Conservation (phyloP, 2,113 vertebrate species). For the Vulpes vulpes region DNA sequence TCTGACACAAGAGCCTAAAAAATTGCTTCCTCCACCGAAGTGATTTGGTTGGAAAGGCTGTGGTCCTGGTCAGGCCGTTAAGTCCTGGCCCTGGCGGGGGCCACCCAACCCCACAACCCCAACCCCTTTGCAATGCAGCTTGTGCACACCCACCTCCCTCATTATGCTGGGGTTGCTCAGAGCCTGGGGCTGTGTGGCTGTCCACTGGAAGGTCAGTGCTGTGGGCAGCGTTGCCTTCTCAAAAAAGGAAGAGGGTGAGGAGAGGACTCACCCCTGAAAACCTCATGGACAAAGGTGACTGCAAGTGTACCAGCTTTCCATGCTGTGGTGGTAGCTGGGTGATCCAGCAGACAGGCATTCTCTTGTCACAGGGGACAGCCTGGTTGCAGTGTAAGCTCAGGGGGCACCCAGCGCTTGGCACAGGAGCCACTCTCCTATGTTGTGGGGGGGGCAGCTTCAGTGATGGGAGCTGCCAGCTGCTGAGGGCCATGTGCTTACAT, state of each 20-base stretch:
- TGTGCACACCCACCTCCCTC: not conserved
- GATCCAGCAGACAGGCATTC: not conserved
- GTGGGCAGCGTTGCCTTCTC: not conserved
- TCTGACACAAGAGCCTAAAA: not conserved
- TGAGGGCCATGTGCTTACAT: not conserved
- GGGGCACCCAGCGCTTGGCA: not conserved
- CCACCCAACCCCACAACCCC: not conserved
- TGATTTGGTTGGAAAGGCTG: not conserved
- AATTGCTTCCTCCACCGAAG: not conserved
- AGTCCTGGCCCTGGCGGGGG: not conserved
- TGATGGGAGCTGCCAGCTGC: not conserved
- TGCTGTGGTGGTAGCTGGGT: rapidly evolving
- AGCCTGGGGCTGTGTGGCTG: not conserved
- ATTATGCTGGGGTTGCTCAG: not conserved
- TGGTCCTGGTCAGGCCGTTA: not conserved
- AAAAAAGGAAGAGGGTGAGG: not conserved
- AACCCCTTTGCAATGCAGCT: too few species aligned
- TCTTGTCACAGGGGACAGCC: not conserved
- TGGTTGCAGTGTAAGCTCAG: not conserved
- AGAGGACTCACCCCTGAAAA: not conserved
- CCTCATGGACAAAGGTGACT: not conserved
- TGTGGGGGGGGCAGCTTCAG: not conserved
- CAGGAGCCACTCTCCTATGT: not conserved
- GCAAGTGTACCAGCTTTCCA: not conserved
- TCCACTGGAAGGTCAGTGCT: not conserved